Conservation (phyloP, 2,797 vertebrate species). For the Lagocephalus sceleratus region DNA sequence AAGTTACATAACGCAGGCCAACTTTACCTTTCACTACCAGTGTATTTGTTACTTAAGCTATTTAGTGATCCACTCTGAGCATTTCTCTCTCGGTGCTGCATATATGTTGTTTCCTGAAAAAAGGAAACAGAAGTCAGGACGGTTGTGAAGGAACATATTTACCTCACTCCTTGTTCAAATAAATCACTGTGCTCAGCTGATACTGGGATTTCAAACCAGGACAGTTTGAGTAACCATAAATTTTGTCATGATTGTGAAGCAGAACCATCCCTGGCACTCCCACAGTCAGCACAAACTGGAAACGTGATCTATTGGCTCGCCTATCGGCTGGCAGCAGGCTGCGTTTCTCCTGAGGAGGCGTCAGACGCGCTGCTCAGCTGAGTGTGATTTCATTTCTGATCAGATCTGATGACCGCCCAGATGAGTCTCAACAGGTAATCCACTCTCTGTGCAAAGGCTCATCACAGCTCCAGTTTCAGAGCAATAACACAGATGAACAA, state of each 20-base stretch:
- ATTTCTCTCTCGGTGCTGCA: neutral
- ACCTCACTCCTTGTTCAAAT: conserved; percentile 17
- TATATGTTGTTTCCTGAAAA: conserved; percentile 3
- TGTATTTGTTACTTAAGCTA: too few relatives aligned
- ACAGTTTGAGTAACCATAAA: conserved; percentile 44
- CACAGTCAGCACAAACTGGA: conserved; percentile 42
- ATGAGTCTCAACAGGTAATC: conserved; percentile 42
- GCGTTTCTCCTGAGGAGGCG: conserved; percentile 31
- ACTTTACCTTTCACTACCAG: too few relatives aligned
- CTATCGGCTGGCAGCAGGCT: conserved; percentile 48
- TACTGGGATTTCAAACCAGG: conserved; percentile 45
- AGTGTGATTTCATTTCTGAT: conserved; percentile 43
- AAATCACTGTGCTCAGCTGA: conserved; percentile 36
- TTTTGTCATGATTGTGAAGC: conserved; percentile 39
- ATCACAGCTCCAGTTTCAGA: conserved; percentile 27
- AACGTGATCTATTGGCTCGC: conserved; percentile 35
- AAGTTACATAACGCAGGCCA: too few relatives aligned
- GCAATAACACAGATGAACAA: neutral
- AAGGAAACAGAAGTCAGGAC: too few relatives aligned
- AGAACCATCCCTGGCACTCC: conserved; percentile 1
- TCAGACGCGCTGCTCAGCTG: conserved; percentile 22
- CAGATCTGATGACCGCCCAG: conserved; percentile 40
- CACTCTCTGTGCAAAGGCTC: conserved; percentile 16
- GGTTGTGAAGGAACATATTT: conserved; percentile 2
- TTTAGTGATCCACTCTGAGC: too few relatives aligned